These are phyloP conservation scores for Falco punctatus DNA, from an alignment of 2,113 vertebrate species.

Conservation along the genomic window DNA sequence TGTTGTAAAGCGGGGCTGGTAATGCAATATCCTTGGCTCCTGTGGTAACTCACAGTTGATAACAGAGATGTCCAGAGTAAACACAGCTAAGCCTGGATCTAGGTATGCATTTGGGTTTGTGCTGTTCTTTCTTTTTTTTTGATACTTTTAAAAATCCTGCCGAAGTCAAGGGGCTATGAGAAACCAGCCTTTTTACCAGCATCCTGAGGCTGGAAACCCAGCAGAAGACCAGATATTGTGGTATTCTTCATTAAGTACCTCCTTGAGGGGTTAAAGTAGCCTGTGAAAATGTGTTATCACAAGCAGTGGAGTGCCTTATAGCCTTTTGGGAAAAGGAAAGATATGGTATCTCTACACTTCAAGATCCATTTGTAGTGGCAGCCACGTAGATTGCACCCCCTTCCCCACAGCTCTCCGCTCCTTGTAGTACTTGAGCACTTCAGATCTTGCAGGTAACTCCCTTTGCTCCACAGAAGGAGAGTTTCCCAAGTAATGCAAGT, in stretches of 20 bases:
- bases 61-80: slow-evolving; percentile 55
- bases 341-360: not conserved
- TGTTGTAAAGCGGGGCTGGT: slow-evolving; percentile 17
- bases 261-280: slow-evolving; percentile 45
- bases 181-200: slow-evolving; percentile 12
- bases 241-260: slow-evolving; percentile 45
- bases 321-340: slow-evolving; percentile 30
- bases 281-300: not conserved
- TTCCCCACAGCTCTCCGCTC: not conserved
- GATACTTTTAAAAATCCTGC: slow-evolving; percentile 25
- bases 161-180: not conserved
- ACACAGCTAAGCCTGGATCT: slow-evolving; percentile 59
- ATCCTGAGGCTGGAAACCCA: slow-evolving; percentile 11
- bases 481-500: not conserved
- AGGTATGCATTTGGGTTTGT: slow-evolving; percentile 10
- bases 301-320: slow-evolving; percentile 3
- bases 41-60: slow-evolving; percentile 59
- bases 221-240: slow-evolving; percentile 23
- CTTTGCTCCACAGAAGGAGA: not conserved
- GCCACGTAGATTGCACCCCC: accelerated
- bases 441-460: not conserved
- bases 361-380: not conserved
- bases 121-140: not conserved
- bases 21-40: slow-evolving; percentile 59
- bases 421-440: not conserved